Evolutionary conservation across 2,113 vertebrate genomes (phyloP).

Genomic region (Sclerurus mexicanus): DNA sequence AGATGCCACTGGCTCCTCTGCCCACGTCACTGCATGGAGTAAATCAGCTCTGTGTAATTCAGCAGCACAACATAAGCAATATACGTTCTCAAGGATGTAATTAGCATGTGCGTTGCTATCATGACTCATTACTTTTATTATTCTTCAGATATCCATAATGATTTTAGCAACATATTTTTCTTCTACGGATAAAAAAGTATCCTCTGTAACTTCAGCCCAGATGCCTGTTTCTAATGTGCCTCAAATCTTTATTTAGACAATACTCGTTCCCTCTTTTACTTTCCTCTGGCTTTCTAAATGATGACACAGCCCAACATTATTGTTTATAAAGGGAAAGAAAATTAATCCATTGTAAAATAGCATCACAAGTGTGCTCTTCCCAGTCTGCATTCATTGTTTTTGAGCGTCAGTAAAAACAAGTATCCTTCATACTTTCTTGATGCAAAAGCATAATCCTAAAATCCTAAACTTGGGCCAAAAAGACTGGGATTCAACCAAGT

Average conservation of each 20-base stretch:
- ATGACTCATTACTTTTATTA: neutral
- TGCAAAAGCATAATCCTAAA: slow-evolving; percentile 51
- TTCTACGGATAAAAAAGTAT: neutral
- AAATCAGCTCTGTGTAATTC: neutral
- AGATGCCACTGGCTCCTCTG: neutral
- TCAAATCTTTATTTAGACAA: slow-evolving; percentile 31
- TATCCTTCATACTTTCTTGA: slow-evolving; percentile 11
- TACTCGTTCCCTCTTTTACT: slow-evolving; percentile 3
- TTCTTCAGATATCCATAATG: neutral
- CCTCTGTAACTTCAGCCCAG: neutral
- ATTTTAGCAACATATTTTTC: neutral
- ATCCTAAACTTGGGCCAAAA: slow-evolving; percentile 45
- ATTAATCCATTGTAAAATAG: neutral
- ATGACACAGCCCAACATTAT: slow-evolving; percentile 38
- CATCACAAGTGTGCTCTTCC: neutral
- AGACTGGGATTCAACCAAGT: slow-evolving; percentile 45
- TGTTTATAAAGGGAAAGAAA: slow-evolving; percentile 47
- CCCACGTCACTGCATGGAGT: neutral
- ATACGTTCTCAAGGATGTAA: neutral
- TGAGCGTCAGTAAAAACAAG: slow-evolving; percentile 16
- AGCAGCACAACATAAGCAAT: neutral
- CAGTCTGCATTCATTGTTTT: neutral
- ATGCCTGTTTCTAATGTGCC: slow-evolving; percentile 8
- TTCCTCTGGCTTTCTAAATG: slow-evolving; percentile 35
- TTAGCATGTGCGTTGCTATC: neutral